phyloP scores from a whole-genome alignment of 1,140 invertebrate genomes.

The Helicoverpa armigera region DNA sequence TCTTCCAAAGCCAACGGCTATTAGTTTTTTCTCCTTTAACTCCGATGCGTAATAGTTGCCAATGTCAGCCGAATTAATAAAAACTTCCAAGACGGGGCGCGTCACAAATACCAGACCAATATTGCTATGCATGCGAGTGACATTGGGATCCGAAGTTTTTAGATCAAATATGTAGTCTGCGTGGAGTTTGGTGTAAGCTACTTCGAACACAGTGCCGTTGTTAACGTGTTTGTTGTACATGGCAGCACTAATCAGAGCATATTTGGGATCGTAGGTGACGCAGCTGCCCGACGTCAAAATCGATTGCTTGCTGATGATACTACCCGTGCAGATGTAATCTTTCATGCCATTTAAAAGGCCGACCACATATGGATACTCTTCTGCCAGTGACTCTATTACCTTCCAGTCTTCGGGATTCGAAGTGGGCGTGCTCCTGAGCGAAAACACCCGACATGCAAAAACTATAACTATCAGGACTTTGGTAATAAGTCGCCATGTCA shows the following conservation, averaged over 20 bases:
- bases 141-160: constrained; percentile 52
- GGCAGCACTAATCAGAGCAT: constrained; percentile 61
- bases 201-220: constrained; percentile 58
- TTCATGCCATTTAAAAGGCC: constrained; percentile 62
- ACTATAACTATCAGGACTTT: constrained; percentile 32
- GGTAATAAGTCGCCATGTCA: constrained; percentile 43
- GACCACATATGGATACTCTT: constrained; percentile 69
- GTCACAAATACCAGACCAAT: constrained; percentile 67
- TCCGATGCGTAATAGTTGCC: constrained; percentile 65
- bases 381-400: constrained; percentile 66
- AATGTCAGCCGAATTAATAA: constrained; percentile 55
- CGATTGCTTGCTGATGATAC: constrained; percentile 62
- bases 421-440: not conserved
- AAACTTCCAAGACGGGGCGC: constrained; percentile 58
- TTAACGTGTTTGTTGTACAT: constrained; percentile 54
- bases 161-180: constrained; percentile 63
- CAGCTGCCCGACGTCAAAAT: constrained; percentile 71
- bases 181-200: constrained; percentile 62
- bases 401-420: constrained; percentile 57
- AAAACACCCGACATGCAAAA: not conserved
- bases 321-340: constrained; percentile 68
- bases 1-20: constrained; percentile 65
- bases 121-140: constrained; percentile 67
- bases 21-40: constrained; percentile 62
- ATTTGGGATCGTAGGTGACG: constrained; percentile 55